Evolutionary conservation across 1,140 invertebrate genomes (phyloP), one percentile per base, ranked within the genome.

Genomic region (Epicauta chinensis): DNA sequence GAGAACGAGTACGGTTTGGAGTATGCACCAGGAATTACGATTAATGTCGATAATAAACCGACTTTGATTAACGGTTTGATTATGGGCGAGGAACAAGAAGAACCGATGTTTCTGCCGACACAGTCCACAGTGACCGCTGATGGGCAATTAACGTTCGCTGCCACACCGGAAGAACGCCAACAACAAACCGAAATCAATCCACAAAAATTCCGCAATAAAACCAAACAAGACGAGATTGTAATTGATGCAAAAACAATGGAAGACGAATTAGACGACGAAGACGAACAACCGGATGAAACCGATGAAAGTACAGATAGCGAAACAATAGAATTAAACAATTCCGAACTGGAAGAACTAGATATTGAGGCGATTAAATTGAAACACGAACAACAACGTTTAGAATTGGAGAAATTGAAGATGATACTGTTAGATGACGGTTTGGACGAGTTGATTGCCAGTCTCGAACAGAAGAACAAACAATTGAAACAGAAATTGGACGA

Each of bases 21-120:
- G 46, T 90, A 88, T 67, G 78, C 85, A 40, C 84, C 87, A 16
- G 86, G 87, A 1, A 76, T 87, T 38, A 86, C 81, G 35, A 75
- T 88, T 7, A 77, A 81, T 56, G 80, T 82, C 0, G 80, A 81
- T 13, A 72, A 78, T 36, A 82, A 83, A 11, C 79, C 83, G 1
- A 71, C 79, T 31, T 73, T 89, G 16, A 76, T 88, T 43, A 81
- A 83, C n/a, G 69, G 69, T 10, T 53, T 71, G 12, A 69, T 71
- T 35, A 65, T 71, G 62, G 64, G 64, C 2, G 66, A 71, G 35
- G 56, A 67, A 29, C 55, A 63, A 37, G 46, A 56, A 40, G 61
- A 69, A 34, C 58, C 68, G 0, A 70, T 73, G 56, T 83, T 83
- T 59, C 69, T 82, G 56, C 78, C 80, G 0, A 80, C 80, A 7